These are phyloP conservation scores for Lophochroa leadbeateri DNA, from an alignment of 2,113 vertebrate species.

Conservation along the genomic window DNA sequence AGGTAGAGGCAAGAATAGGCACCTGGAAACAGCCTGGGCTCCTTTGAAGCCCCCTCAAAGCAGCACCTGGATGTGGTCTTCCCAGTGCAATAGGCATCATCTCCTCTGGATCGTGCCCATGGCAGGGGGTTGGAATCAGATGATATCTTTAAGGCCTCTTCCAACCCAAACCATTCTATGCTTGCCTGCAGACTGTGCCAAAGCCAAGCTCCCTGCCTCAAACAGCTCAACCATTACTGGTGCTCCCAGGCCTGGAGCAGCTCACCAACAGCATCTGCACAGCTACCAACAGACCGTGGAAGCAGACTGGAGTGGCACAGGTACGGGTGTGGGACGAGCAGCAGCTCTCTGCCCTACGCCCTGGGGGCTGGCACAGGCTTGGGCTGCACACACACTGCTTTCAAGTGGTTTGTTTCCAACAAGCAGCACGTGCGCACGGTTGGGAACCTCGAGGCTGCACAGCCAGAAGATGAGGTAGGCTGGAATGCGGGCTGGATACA, in stretches of 20 bases:
- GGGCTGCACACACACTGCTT: not conserved
- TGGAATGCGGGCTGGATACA: not conserved
- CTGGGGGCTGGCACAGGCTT: not conserved
- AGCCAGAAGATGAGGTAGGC: not conserved
- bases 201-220: not conserved
- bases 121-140: not conserved
- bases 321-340: fast-evolving
- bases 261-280: not conserved
- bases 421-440: fast-evolving
- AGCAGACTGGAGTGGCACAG: fast-evolving
- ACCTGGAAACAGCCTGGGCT: not conserved
- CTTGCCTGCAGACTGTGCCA: not conserved
- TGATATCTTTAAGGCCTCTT: not conserved
- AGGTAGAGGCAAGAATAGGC: not conserved
- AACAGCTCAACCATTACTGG: not conserved
- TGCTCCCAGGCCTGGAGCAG: not conserved
- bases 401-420: not conserved
- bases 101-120: not conserved
- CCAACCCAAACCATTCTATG: not conserved
- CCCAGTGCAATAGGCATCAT: not conserved
- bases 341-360: not conserved
- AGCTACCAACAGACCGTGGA: fast-evolving
- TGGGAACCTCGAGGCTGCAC: not conserved
- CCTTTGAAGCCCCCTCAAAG: not conserved
- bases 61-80: not conserved